Evolutionary conservation across 2,888 invertebrate species (phyloP), one percentile per base, ranked within the genome.

Genomic region (Embidobia sp.): DNA sequence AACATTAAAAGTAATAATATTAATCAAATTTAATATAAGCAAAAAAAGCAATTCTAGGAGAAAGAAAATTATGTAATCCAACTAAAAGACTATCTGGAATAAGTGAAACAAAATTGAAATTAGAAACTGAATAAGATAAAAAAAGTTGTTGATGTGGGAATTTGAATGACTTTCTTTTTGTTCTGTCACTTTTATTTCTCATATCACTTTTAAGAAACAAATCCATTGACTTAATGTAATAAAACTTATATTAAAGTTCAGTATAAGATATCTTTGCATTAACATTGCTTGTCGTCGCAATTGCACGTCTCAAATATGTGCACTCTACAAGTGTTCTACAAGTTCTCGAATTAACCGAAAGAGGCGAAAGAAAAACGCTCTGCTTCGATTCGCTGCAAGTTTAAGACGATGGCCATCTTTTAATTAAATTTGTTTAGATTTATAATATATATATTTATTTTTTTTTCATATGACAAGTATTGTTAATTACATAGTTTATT

Each of bases 181-280:
- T 57, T 66, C 31, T 46, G 70, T 77, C 72, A 72, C 61, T 66
- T 77, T 77, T 77, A 77, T 77, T 77, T 66, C 63, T 77, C 63
- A 67, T 77, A 73, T 77, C 77, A 77, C 77, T 73, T 72, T 77
- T 35, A 77, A 61, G 77, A 77, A 77, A 73, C 77, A 77, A 77
- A 77, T 73, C 63, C 67, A 77, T 73, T 67, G 59, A 67, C 77
- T 77, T 72, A 73, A 67, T 77, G 72, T 55, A 67, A 77, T 67
- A 49, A 77, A 77, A 77, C 72, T 77, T 75, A 69, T 75, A 63
- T 55, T 73, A 64, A 57, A 49, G 64, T 64, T 75, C 74, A 67
- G 59, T 77, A 72, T 77, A 77, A 70, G 77, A 72, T 77, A 72
- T 77, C 59, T 70, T 66, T 77, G 59, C 59, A 66, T 72, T 59